phyloP scores from a whole-genome alignment of 1,140 invertebrate species.

The Drosophila nikananu region DNA sequence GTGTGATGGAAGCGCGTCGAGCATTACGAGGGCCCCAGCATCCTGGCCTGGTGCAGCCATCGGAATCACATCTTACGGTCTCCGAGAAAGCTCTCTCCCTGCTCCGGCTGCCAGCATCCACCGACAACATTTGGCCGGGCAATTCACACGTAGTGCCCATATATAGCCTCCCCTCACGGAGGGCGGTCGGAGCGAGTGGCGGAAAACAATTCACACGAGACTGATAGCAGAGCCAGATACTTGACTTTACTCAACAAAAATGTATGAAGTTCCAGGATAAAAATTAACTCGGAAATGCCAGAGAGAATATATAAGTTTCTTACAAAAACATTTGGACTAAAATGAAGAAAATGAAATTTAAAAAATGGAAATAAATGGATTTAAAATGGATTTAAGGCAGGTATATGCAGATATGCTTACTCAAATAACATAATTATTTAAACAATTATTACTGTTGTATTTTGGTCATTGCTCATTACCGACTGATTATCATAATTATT shows the following conservation, averaged over 20 bases:
- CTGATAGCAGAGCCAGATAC: slow-evolving; percentile 27
- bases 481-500: no score
- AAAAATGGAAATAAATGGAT: no score
- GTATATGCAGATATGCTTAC: no score
- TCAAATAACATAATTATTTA: no score
- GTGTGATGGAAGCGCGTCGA: slow-evolving; percentile 78
- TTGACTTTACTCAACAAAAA: slow-evolving; percentile 7
- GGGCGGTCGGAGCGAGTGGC: slow-evolving; percentile 8
- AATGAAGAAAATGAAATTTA: neutral
- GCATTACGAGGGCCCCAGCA: slow-evolving; percentile 60
- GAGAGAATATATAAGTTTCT: neutral
- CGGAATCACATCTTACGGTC: slow-evolving; percentile 58
- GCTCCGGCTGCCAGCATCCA: slow-evolving; percentile 17
- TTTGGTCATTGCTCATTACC: no score
- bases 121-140: slow-evolving; percentile 46
- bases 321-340: neutral
- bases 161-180: slow-evolving; percentile 34
- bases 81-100: slow-evolving; percentile 16
- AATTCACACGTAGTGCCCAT: slow-evolving; percentile 60
- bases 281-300: slow-evolving; percentile 10
- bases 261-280: slow-evolving; percentile 12
- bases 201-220: slow-evolving; percentile 42
- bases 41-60: slow-evolving; percentile 41
- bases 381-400: no score
- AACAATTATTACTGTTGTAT: no score